phyloP scores from a whole-genome alignment of 2,113 vertebrate genomes.

The Scomber japonicus region DNA sequence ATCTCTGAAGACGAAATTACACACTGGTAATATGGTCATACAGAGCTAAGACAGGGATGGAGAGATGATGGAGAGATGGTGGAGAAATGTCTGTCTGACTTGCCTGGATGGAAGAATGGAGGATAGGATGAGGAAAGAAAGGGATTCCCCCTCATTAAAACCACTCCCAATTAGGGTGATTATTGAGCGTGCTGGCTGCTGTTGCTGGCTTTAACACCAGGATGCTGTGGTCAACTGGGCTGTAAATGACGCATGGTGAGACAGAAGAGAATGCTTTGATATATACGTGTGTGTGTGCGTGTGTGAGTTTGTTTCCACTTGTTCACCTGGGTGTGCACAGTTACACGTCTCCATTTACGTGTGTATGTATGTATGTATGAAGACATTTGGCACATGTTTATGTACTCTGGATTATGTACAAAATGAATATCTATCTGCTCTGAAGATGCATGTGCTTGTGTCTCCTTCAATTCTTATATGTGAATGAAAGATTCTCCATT shows the following conservation, averaged over 20 bases:
- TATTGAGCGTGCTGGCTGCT: conserved; percentile 66
- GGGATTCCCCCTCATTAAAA: conserved; percentile 73
- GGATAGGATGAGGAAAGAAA: conserved; percentile 51
- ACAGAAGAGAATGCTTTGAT: conserved; percentile 59
- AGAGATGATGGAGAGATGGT: conserved; percentile 15
- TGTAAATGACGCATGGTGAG: conserved; percentile 70
- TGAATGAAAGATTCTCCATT: conserved; percentile 57
- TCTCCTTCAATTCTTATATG: conserved; percentile 31
- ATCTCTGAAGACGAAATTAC: conserved; percentile 29
- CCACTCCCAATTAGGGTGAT: conserved; percentile 72
- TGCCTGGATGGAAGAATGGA: conserved; percentile 52
- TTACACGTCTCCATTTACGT: conserved; percentile 26
- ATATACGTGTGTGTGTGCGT: conserved; percentile 8
- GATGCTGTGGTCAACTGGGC: conserved; percentile 68
- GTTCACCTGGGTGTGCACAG: conserved; percentile 32
- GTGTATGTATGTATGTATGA: background rate
- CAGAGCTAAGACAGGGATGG: conserved; percentile 18
- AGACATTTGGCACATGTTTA: conserved; percentile 8
- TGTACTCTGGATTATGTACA: conserved; percentile 5
- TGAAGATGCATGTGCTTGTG: conserved; percentile 2
- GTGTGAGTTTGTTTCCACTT: conserved; percentile 46
- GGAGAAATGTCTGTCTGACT: conserved; percentile 52
- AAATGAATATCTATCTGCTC: background rate
- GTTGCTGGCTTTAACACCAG: conserved; percentile 64
- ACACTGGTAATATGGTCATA: conserved; percentile 22